Evolutionary conservation across 2,797 vertebrate genomes (phyloP), one percentile per base, ranked within the genome.

Genomic region (Epinephelus awoara): DNA sequence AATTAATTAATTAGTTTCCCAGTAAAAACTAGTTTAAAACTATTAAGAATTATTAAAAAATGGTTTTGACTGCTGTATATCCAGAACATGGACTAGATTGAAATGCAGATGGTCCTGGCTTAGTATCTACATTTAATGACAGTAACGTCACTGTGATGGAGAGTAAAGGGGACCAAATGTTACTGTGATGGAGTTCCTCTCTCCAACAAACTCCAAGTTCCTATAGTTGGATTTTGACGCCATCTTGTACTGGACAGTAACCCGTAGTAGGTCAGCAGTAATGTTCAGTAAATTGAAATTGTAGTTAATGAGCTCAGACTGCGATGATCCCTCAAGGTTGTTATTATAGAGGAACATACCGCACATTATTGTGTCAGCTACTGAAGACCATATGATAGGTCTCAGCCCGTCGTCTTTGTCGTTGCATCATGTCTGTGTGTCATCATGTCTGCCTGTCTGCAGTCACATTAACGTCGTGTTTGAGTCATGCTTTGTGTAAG

Each of bases 391-490:
- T 42, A 21, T 65, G 29, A 25, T 21, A 72, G 38, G 14, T 65
- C 55, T 38, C 34, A 29, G 42, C 50, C 4, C 19, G 52, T 29
- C 68, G 18, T 46, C 57, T 66, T 49, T 18, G 21, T 67, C 27
- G 40, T 21, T 34, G 38, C 49, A 18, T 57, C 42, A n/a, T 54
- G 42, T 57, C 23, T 38, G n/a, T 68, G 3, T 59, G 51, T 25
- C 27, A 49, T 54, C 19, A 49, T 58, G 58, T 47, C 44, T 52
- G n/a, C 12, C 42, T 72, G 54, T 64, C 38, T 55, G 17, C 21
- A 47, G 0, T 74, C 61, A 72, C 68, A 23, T 66, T 67, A n/a
- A 67, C 55, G 49, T 70, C 14, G 49, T 51, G 15, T 64, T 67
- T 58, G 51, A 65, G 12, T 47, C 62, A 15, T 57, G 71, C 23